Evolutionary conservation across 2,113 vertebrate genomes (phyloP), one percentile per base, ranked within the genome.

Genomic region (Brienomyrus longianalis): DNA sequence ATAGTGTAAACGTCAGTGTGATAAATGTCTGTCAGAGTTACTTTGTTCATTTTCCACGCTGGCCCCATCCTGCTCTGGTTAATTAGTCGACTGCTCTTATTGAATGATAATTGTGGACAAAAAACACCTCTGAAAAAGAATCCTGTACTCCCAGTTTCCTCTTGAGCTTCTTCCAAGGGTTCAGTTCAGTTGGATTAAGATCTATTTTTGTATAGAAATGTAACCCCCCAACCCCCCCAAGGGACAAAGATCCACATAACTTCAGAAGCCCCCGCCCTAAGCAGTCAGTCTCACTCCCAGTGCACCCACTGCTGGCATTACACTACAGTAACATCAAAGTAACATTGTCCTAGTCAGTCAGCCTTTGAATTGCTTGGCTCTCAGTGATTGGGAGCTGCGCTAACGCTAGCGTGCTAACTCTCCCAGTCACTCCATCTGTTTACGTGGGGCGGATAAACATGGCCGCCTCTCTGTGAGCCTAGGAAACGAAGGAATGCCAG

Each of bases 291-390:
- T 23, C 21, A 31, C 59, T 70, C 10, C 13, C 45, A 50, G 9
- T 47, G 23, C 83, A 21, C 43, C n/a, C 87, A 35, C 21, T 45
- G 17, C 6, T 74, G 62, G 47, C 70, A 39, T 13, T 51, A n/a
- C 17, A 50, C n/a, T 50, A 70, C 88, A 43, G 88, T 89, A 80
- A 88, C 86, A 89, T 47, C 77, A 88, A 77, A 66, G 48, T 48
- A 19, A 8, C 13, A 48, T 80, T 89, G 88, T 89, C 66, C 88
- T 6, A 51, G 23, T 89, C 17, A 51, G 27, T 77, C 13, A 45
- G 83, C 8, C 39, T 84, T 84, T 84, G 83, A 27, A 47, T n/a
- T 66, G 87, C 59, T 23, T 56, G 59, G 56, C 56, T 70, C 35
- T 62, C 10, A n/a, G 54, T 10, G 9, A 35, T 66, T 2, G 2